A percentile compares a stretch with the other conserved stretches of the same genome.
These are phyloP conservation scores for Hecatera dysodea DNA, from an alignment of 2,888 invertebrate species.

Conservation along the genomic window DNA sequence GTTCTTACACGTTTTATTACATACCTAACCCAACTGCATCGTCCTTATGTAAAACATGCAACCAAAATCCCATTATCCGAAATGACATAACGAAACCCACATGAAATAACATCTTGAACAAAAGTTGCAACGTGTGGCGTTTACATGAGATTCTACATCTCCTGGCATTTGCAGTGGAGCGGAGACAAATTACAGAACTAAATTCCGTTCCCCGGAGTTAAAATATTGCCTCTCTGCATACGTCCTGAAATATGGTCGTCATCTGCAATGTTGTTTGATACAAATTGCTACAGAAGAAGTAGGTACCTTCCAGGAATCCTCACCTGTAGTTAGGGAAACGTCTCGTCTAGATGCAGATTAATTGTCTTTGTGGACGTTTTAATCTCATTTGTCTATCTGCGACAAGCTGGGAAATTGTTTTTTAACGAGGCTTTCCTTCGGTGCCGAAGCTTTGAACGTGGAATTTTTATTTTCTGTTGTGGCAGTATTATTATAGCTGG, in stretches of 20 bases:
- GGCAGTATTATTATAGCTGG: not conserved
- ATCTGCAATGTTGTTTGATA: slow-evolving; percentile 69
- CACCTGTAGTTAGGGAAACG: slow-evolving; percentile 52
- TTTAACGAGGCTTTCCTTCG: slow-evolving; percentile 36
- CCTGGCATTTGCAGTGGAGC: slow-evolving; percentile 64
- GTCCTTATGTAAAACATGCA: slow-evolving; percentile 17
- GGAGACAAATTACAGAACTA: slow-evolving; percentile 75
- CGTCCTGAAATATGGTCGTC: slow-evolving; percentile 72
- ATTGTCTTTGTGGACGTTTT: slow-evolving; percentile 52
- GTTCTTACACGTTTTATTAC: not conserved
- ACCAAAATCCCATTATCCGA: slow-evolving; percentile 39
- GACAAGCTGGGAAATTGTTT: slow-evolving; percentile 31
- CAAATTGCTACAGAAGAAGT: slow-evolving; percentile 64
- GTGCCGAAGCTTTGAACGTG: not conserved
- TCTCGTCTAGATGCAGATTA: slow-evolving; percentile 47
- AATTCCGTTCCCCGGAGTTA: slow-evolving; percentile 67
- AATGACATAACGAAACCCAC: slow-evolving; percentile 41
- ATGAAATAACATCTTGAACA: slow-evolving; percentile 49
- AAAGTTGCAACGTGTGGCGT: slow-evolving; percentile 47
- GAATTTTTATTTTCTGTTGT: not conserved
- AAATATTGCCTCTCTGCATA: slow-evolving; percentile 74
- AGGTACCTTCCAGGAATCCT: slow-evolving; percentile 49
- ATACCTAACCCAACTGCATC: slow-evolving; percentile 1
- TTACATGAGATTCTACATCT: slow-evolving; percentile 64
- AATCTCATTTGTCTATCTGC: slow-evolving; percentile 46